A percentile compares a stretch with the other conserved stretches of the same genome.
Conservation (phyloP, 2,113 vertebrate species). For the Hippocampus mohnikei region DNA sequence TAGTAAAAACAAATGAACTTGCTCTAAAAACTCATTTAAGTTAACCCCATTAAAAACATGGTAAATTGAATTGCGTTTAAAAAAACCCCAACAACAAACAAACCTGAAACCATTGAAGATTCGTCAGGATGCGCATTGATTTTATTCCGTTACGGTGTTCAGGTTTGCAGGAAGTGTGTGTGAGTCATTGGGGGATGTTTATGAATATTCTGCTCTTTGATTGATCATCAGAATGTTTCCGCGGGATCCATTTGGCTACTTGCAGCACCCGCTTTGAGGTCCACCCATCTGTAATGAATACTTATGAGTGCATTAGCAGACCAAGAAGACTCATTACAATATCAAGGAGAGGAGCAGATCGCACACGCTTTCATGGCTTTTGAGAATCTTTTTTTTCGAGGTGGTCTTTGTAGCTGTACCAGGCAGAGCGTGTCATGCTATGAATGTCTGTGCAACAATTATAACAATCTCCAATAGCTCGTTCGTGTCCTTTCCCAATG, state of each 20-base stretch:
- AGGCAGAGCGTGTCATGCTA: slow-evolving; percentile 4
- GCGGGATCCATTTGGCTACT: slow-evolving; percentile 40
- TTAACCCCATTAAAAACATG: background rate
- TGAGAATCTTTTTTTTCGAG: background rate
- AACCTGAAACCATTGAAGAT: too few species aligned
- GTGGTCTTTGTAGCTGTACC: slow-evolving; percentile 20
- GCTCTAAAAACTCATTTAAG: too few species aligned
- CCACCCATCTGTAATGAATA: slow-evolving; percentile 54
- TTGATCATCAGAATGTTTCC: slow-evolving; percentile 52
- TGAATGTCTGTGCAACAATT: slow-evolving; percentile 9
- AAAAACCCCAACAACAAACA: background rate
- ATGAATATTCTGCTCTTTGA: slow-evolving; percentile 54
- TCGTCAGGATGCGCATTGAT: background rate
- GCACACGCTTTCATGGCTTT: slow-evolving; percentile 39
- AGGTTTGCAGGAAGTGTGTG: slow-evolving; percentile 14
- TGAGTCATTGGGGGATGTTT: slow-evolving; percentile 46
- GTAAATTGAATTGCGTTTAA: background rate
- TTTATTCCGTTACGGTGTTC: slow-evolving; percentile 4
- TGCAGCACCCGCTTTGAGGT: slow-evolving; percentile 53
- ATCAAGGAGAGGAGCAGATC: slow-evolving; percentile 57
- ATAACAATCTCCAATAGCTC: slow-evolving; percentile 2
- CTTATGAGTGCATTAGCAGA: slow-evolving; percentile 57
- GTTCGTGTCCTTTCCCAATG: background rate
- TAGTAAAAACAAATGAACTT: too few species aligned
- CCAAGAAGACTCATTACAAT: slow-evolving; percentile 61